Evolutionary conservation across 2,113 vertebrate genomes (phyloP), one percentile per base, ranked within the genome.

Genomic region (Phrynosoma platyrhinos): DNA sequence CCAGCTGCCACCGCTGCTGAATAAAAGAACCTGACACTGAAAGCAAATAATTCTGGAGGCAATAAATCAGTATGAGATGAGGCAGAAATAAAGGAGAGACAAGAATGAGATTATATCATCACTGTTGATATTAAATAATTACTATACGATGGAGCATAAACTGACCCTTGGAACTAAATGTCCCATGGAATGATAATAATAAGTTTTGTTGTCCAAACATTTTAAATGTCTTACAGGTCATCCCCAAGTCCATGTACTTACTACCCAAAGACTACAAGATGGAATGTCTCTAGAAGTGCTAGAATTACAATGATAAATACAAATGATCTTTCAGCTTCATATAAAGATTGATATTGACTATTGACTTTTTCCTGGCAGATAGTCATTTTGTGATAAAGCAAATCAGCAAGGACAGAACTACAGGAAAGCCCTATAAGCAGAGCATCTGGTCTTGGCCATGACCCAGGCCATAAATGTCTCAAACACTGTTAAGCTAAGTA

Each of bases 281-380:
- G n/a, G 72, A 77, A 55, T 88, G 40, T n/a, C 30, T 74, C 79
- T 52, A 88, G 58, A 77, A 88, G 47, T 53, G 53, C 47, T 55
- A 47, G 9, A 68, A n/a, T 88, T 68, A 66, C 42, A 18, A 3
- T 23, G 8, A 27, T 76, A 40, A 83, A 21, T 66, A 68, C 9
- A 68, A 83, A 88, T 27, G 32, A 83, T 40, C 47, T 8, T 69
- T 78, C 62, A 83, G 9, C 74, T 83, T 75, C 42, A 88, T 72
- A 68, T 53, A 66, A 87, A 52, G 42, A 66, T 77, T 83, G 30
- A 55, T 55, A 9, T 9, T 76, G 42, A 13, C 42, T 88, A 72
- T 66, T 82, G 21, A 47, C 36, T 79, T 88, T 10, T 78, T 89
- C 81, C 53, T 47, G 42, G 42, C 58, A 52, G 14, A 0, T 0